A percentile compares a stretch with the other conserved stretches of the same genome.
Conservation (phyloP, 2,113 vertebrate species). For the Rhinolophus sinicus region DNA sequence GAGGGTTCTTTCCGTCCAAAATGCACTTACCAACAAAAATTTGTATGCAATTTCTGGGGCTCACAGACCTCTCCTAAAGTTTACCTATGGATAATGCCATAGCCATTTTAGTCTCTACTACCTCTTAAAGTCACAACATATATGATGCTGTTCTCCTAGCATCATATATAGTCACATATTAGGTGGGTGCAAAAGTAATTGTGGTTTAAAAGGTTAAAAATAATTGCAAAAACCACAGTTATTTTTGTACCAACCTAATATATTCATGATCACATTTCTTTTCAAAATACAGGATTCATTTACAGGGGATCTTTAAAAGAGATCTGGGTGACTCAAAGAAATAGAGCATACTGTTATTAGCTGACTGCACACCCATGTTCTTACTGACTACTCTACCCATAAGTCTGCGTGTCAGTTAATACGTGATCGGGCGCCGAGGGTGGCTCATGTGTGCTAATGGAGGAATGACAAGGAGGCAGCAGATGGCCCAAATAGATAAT, state of each 20-base stretch:
- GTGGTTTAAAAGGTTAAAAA: too few species aligned
- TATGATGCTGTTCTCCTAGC: not conserved
- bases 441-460: not conserved
- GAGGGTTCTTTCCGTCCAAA: slow-evolving; percentile 9
- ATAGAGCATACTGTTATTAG: not conserved
- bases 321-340: not conserved
- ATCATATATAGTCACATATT: not conserved
- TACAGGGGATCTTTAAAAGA: not conserved
- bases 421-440: not conserved
- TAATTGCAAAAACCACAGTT: too few species aligned
- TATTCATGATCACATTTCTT: not conserved
- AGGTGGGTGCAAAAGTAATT: too few species aligned
- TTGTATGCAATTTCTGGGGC: not conserved
- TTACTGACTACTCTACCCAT: not conserved
- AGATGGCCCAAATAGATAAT: not conserved
- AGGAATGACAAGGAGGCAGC: not conserved
- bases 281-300: not conserved
- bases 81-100: not conserved
- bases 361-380: not conserved
- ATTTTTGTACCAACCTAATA: not conserved
- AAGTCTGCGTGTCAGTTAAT: not conserved
- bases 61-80: not conserved
- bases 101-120: not conserved
- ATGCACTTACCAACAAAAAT: not conserved
- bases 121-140: not conserved